phyloP scores from a whole-genome alignment of 2,113 vertebrate species.

The Rostratula benghalensis region DNA sequence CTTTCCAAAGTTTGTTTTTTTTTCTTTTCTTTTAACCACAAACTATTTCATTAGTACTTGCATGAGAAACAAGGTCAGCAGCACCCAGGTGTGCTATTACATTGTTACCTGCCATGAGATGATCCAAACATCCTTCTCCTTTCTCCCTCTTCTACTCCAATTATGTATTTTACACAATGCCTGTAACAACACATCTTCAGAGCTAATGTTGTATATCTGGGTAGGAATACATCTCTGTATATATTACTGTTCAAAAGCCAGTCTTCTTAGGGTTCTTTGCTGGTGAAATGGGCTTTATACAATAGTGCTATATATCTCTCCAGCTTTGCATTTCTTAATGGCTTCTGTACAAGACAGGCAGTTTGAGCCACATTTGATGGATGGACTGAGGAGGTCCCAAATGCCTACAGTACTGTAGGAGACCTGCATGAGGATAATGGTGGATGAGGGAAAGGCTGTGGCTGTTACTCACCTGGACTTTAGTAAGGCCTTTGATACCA shows the following conservation, averaged over 20 bases:
- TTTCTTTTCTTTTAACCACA: neutral
- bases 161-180: neutral
- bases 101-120: neutral
- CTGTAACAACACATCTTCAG: neutral
- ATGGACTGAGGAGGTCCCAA: neutral
- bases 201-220: neutral
- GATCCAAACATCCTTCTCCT: neutral
- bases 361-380: neutral
- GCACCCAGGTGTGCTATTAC: constrained; percentile 2
- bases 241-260: neutral
- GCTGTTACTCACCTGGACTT: too few species aligned
- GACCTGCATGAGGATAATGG: neutral
- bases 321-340: neutral
- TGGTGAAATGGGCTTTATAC: neutral
- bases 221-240: neutral
- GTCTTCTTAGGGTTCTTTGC: neutral
- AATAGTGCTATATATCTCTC: neutral
- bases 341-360: neutral
- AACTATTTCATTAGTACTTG: constrained; percentile 2
- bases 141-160: neutral
- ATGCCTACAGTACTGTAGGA: neutral
- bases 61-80: constrained; percentile 8
- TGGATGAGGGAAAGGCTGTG: too few species aligned
- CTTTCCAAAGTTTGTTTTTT: neutral
- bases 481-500: too few species aligned